Percentiles rank a stretch among this genome's conserved stretches.
phyloP scores from a whole-genome alignment of 2,888 invertebrate species.

The Eupithecia insigniata region DNA sequence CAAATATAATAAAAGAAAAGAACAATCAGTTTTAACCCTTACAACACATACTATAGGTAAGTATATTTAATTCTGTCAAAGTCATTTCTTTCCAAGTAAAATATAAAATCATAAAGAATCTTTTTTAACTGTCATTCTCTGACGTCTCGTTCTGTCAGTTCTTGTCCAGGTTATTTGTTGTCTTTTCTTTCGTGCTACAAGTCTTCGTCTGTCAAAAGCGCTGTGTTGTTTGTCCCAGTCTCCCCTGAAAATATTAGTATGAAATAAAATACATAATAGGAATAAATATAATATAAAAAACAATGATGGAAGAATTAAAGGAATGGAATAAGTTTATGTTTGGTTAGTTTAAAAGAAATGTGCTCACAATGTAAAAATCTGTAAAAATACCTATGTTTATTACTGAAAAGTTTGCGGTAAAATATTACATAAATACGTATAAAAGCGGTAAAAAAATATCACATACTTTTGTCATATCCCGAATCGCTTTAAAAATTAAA shows the following conservation, averaged over 20 bases:
- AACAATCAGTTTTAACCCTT: not conserved
- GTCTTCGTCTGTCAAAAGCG: conserved; percentile 55
- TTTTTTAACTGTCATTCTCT: not conserved
- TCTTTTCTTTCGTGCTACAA: conserved; percentile 61
- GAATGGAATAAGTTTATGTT: not conserved
- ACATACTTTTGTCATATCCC: not conserved
- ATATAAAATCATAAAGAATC: conserved; percentile 37
- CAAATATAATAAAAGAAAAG: not conserved
- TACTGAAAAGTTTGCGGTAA: not conserved
- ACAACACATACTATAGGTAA: not conserved
- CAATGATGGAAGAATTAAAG: not conserved
- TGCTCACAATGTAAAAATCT: not conserved
- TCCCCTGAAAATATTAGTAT: conserved; percentile 49
- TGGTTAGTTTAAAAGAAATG: not conserved
- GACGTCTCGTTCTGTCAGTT: conserved; percentile 38
- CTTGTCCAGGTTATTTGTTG: conserved; percentile 49
- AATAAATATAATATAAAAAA: not conserved
- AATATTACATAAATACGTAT: not conserved
- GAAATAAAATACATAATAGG: not conserved
- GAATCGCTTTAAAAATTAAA: not conserved
- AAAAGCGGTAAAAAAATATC: not conserved
- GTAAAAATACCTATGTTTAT: not conserved
- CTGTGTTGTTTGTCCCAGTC: conserved; percentile 48
- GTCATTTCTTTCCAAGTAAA: conserved; percentile 28
- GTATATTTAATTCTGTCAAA: conserved; percentile 17